Percentiles rank a stretch among this genome's conserved stretches.
Evolutionary conservation across 1,140 invertebrate genomes (phyloP).

Genomic region (Bombus turneri): DNA sequence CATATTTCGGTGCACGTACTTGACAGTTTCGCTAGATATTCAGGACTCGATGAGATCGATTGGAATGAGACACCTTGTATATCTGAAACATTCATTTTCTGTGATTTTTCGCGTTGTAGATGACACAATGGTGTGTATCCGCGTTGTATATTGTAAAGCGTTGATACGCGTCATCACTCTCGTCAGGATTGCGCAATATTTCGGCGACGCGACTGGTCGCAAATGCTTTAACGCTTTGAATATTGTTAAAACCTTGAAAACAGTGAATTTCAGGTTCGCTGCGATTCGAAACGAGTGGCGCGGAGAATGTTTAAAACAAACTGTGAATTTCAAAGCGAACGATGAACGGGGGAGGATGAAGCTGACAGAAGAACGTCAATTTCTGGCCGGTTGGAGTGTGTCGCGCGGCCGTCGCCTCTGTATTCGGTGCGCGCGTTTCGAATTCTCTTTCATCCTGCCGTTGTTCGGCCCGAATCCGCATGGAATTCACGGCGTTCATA

Average conservation of each 20-base stretch:
- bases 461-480: background rate
- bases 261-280: background rate
- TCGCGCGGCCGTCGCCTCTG: background rate
- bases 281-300: background rate
- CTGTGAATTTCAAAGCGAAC: background rate
- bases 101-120: background rate
- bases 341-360: too few species aligned
- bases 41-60: too few species aligned
- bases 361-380: slow-evolving; percentile 4
- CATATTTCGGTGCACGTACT: too few species aligned
- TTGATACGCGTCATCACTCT: background rate
- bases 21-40: too few species aligned
- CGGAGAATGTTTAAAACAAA: background rate
- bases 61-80: too few species aligned
- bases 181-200: background rate
- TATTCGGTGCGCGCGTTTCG: background rate
- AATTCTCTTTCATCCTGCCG: slow-evolving; percentile 2
- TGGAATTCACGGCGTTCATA: background rate
- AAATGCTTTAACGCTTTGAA: background rate
- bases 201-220: too few species aligned
- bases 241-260: background rate
- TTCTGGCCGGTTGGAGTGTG: background rate
- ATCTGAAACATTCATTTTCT: background rate
- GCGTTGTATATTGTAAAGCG: background rate
- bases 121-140: background rate